Percentiles rank a stretch among this genome's conserved stretches.
These are phyloP conservation scores for Anarhynchus alexandrinus DNA, from an alignment of 2,113 vertebrate genomes.

Conservation along the genomic window DNA sequence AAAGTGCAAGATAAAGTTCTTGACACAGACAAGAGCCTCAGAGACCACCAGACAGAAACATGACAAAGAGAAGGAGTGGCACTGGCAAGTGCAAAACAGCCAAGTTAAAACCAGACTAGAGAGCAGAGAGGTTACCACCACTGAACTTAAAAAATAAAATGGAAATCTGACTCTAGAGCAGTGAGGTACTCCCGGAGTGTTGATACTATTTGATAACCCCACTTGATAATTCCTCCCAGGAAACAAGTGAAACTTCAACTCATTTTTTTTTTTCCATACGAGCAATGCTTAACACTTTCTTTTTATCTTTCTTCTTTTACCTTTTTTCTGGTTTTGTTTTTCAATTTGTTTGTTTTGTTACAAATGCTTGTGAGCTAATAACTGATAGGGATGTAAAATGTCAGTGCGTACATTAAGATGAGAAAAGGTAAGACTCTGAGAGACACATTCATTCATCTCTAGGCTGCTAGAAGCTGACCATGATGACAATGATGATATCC, in stretches of 20 bases:
- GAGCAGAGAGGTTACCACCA: accelerated
- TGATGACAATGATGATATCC: not conserved
- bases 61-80: not conserved
- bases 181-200: accelerated
- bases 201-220: not conserved
- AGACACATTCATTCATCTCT: constrained; percentile 24
- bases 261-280: not conserved
- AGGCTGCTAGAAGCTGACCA: constrained; percentile 13
- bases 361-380: not conserved
- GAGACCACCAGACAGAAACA: not conserved
- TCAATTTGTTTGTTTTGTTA: not conserved
- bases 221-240: not conserved
- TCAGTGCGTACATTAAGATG: not conserved
- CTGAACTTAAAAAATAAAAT: not conserved
- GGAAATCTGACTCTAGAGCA: not conserved
- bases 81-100: not conserved
- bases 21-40: not conserved
- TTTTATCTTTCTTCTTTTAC: not conserved
- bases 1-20: not conserved
- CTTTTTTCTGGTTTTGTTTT: not conserved
- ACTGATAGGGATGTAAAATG: not conserved
- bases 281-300: not conserved
- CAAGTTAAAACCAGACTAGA: not conserved
- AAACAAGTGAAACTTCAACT: not conserved
- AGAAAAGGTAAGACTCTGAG: not conserved